A percentile compares a stretch with the other conserved stretches of the same genome.
These are phyloP conservation scores for Corella eumyota DNA, from an alignment of 23 tunicate species.

Conservation along the genomic window DNA sequence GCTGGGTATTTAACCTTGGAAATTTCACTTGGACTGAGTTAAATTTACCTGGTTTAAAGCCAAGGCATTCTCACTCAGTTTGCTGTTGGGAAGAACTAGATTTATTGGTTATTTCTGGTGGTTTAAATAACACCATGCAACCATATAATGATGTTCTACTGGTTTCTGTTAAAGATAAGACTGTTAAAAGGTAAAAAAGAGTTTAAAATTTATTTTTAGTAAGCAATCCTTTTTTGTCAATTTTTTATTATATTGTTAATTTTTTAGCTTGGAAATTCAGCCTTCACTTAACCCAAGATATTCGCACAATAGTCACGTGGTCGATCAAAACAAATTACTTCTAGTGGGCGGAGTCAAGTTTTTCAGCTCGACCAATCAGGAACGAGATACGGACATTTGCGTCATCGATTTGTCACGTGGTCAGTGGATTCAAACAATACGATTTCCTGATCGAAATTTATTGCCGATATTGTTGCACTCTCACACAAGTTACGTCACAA, in stretches of 20 bases:
- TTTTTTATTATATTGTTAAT: no score
- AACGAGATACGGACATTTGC: conserved; percentile 2
- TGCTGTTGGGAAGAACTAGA: conserved; percentile 4
- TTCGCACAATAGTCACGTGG: conserved; percentile 50
- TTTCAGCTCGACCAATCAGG: background rate
- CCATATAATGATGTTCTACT: conserved; percentile 29
- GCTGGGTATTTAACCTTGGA: conserved; percentile 25
- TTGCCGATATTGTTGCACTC: conserved; percentile 25
- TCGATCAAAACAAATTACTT: conserved; percentile 6
- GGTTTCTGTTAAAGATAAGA: background rate
- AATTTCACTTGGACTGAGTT: conserved; percentile 4
- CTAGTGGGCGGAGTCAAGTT: conserved; percentile 69
- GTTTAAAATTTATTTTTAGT: background rate
- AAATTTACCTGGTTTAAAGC: background rate
- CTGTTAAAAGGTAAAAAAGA: conserved; percentile 10
- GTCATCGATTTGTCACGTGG: conserved; percentile 23
- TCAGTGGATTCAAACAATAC: conserved; percentile 7
- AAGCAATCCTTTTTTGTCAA: background rate
- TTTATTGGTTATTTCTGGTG: conserved; percentile 35
- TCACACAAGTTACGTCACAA: conserved; percentile 22
- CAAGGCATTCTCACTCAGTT: conserved; percentile 37
- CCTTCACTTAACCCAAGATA: conserved; percentile 29
- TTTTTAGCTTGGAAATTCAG: conserved; percentile 18
- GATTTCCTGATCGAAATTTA: background rate
- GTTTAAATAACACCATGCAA: conserved; percentile 12